phyloP scores from a whole-genome alignment of 2,797 vertebrate species.

The Propithecus perrieri region DNA sequence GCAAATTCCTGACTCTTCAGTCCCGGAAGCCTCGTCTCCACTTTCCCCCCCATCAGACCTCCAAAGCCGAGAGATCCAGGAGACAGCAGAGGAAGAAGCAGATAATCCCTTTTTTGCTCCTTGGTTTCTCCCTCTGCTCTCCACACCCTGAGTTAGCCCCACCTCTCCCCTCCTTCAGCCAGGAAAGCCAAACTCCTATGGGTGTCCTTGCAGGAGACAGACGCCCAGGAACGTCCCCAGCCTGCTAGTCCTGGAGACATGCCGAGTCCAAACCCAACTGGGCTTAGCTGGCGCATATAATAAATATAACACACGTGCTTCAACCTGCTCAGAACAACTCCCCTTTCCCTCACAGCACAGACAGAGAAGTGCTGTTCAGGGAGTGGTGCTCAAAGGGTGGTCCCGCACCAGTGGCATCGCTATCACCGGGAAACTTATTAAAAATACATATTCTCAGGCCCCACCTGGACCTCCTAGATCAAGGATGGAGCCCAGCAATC shows the following conservation, averaged over 20 bases:
- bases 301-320: not conserved
- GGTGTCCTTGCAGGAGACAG: fast-evolving
- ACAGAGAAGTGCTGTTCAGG: not conserved
- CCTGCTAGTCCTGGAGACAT: not conserved
- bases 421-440: not conserved
- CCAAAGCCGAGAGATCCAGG: not conserved
- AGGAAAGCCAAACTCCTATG: not conserved
- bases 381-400: not conserved
- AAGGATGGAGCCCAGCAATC: not conserved
- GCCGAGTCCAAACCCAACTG: not conserved
- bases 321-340: not conserved
- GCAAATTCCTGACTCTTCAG: not conserved
- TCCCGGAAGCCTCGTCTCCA: not conserved
- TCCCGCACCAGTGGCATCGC: not conserved
- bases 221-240: not conserved
- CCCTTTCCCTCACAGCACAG: not conserved
- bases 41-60: not conserved
- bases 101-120: too few species aligned
- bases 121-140: not conserved
- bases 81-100: not conserved
- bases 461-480: not conserved
- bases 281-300: not conserved
- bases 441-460: not conserved
- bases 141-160: not conserved
- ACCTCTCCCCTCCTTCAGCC: not conserved